Evolutionary conservation across 2,797 vertebrate species (phyloP).

Genomic region (Propithecus perrieri): DNA sequence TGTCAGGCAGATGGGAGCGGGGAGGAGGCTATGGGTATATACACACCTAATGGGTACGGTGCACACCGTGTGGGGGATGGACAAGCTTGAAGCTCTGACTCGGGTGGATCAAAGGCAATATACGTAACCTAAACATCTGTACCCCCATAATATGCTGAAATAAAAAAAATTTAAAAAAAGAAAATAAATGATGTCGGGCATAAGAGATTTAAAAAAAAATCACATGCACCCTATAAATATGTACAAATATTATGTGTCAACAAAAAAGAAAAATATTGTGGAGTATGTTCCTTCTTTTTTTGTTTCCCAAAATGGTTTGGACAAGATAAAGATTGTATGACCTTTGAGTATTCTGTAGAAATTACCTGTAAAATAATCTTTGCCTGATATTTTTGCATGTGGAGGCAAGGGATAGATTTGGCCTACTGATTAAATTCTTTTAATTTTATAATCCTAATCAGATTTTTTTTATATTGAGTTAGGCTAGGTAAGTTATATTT

Average conservation of each 20-base stretch:
- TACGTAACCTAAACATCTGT: too few relatives aligned
- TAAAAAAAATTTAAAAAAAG: too few relatives aligned
- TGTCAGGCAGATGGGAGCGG: too few relatives aligned
- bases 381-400: background rate
- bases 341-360: background rate
- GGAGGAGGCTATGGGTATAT: too few relatives aligned
- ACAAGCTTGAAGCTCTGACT: too few relatives aligned
- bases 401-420: background rate
- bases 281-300: background rate
- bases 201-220: background rate
- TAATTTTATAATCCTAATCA: background rate
- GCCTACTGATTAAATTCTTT: background rate
- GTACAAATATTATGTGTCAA: background rate
- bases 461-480: background rate
- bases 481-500: background rate
- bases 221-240: background rate
- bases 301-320: background rate
- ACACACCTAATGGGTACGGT: too few relatives aligned
- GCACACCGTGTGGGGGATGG: too few relatives aligned
- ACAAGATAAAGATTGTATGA: background rate
- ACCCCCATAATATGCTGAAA: too few relatives aligned
- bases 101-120: too few relatives aligned
- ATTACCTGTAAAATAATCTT: constrained; percentile 35
- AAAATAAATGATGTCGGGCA: too few relatives aligned
- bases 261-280: background rate